phyloP scores from a whole-genome alignment of 2,888 invertebrate species.

The Ochropleura plecta region DNA sequence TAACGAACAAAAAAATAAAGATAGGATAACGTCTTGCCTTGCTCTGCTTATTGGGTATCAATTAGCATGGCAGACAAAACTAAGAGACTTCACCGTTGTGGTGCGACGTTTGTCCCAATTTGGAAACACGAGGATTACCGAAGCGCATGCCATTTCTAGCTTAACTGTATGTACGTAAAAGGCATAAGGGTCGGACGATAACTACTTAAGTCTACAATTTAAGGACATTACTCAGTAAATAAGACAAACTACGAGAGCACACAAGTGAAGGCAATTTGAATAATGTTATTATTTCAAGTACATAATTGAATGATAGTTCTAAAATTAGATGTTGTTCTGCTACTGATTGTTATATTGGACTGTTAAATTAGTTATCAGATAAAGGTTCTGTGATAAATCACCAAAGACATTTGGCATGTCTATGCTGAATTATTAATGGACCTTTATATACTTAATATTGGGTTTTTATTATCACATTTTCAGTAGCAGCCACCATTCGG shows the following conservation, averaged over 20 bases:
- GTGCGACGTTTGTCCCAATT: background rate
- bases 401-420: no score
- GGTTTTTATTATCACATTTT: no score
- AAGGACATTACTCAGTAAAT: conserved; percentile 56
- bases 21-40: no score
- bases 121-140: background rate
- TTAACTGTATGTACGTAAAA: background rate
- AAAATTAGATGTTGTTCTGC: conserved; percentile 1
- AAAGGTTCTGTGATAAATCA: no score
- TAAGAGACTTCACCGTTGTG: background rate
- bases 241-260: conserved; percentile 53
- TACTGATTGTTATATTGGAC: background rate
- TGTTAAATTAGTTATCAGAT: background rate
- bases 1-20: no score
- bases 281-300: conserved; percentile 52
- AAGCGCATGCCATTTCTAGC: background rate
- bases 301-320: conserved; percentile 22
- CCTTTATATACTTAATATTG: no score
- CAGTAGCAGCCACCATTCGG: no score
- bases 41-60: no score
- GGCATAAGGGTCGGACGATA: conserved; percentile 52
- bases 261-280: conserved; percentile 52
- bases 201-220: conserved; percentile 56
- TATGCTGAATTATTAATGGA: no score
- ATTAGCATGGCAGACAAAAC: no score